phyloP scores from a whole-genome alignment of 2,888 invertebrate genomes.

The Bellardia bayeri region DNA sequence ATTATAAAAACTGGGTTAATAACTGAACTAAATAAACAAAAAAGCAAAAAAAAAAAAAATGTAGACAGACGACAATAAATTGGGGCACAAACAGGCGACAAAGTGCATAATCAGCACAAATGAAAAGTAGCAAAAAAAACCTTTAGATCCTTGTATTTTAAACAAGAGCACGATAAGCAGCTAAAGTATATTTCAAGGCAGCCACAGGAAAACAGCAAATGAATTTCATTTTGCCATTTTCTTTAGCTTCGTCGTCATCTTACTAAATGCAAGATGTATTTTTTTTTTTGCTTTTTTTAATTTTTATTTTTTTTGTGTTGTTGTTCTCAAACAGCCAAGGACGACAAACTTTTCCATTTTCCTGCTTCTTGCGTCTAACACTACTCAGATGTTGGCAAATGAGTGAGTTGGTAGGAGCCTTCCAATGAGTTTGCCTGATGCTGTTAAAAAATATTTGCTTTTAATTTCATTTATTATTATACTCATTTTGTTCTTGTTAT shows the following conservation, averaged over 20 bases:
- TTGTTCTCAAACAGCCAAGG: constrained; percentile 59
- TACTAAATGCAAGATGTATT: constrained; percentile 58
- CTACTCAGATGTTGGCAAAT: constrained; percentile 10
- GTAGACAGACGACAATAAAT: constrained; percentile 67
- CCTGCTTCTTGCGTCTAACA: background rate
- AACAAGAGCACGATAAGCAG: background rate
- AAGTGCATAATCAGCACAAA: constrained; percentile 77
- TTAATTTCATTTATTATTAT: constrained; percentile 82
- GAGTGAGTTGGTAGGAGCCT: constrained; percentile 35
- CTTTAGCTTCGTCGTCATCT: constrained; percentile 31
- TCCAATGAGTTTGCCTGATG: constrained; percentile 45
- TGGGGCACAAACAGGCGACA: constrained; percentile 72
- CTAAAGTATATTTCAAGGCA: constrained; percentile 17
- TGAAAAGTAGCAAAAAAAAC: constrained; percentile 49
- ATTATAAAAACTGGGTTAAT: constrained; percentile 81
- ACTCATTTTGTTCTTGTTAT: constrained; percentile 55
- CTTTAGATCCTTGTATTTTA: constrained; percentile 17
- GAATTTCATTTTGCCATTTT: constrained; percentile 50
- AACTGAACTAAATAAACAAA: constrained; percentile 77
- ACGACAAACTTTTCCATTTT: constrained; percentile 66
- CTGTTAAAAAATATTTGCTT: constrained; percentile 76
- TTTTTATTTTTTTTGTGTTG: constrained; percentile 27
- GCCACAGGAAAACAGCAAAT: constrained; percentile 63
- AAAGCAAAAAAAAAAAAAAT: constrained; percentile 50
- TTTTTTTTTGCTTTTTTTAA: constrained; percentile 24